Conservation (phyloP, 2,113 vertebrate species). For the Periophthalmodon schlosseri region DNA sequence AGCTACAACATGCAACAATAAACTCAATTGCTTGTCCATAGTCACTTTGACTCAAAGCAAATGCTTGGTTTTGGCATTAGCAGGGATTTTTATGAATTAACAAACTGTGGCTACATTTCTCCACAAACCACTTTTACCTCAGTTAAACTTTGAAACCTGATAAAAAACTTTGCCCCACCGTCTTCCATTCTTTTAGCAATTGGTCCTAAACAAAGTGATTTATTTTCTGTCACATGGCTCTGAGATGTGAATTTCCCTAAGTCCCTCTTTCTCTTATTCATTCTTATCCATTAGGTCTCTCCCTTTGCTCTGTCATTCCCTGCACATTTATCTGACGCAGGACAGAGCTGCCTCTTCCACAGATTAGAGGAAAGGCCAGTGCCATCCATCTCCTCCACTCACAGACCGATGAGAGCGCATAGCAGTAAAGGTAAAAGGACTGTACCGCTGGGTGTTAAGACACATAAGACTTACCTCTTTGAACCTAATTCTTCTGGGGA, state of each 20-base stretch:
- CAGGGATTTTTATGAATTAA: no score
- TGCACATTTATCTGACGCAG: constrained; percentile 1
- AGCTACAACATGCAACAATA: no score
- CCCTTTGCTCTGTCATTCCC: neutral
- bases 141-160: neutral
- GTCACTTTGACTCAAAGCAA: no score
- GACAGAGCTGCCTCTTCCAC: constrained; percentile 1
- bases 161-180: neutral
- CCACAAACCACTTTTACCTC: neutral
- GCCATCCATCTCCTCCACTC: neutral
- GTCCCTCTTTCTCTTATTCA: neutral
- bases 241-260: neutral
- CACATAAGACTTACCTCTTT: no score
- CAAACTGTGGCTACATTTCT: neutral
- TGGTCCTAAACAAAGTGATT: constrained; percentile 2
- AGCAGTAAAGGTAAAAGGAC: neutral
- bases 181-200: neutral
- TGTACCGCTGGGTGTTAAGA: neutral
- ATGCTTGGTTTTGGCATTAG: no score
- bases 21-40: no score
- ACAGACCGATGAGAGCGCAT: neutral
- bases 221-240: neutral
- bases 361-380: constrained; percentile 9
- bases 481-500: no score
- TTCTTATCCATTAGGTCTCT: constrained; percentile 6